Base-by-base conservation (phyloP, 2,113 vertebrate species). In the Barnardius zonarius region DNA sequence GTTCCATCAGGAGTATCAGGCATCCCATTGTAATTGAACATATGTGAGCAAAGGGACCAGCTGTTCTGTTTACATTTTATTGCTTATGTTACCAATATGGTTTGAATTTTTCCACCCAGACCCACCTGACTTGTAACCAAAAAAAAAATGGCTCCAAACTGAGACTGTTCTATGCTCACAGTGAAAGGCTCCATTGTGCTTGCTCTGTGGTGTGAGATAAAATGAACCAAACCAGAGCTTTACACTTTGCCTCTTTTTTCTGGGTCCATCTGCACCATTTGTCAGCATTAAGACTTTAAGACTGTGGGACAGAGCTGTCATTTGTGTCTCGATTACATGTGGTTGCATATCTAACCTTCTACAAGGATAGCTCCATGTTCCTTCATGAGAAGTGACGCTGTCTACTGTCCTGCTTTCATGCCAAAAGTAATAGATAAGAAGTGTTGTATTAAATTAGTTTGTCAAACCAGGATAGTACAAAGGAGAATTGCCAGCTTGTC, bases 21-120 rank as follows among this genome's bases (percentile, higher is more conserved):
- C 14, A 39, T 74, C 23, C 10, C 2, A 1, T 6, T 37, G 30
- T n/a, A 5, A 0, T 20, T 0, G 0, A 55, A 69, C 18, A 37
- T 11, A 22, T 44, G 15, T 3, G 16, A 35, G 73, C 6, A 81
- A 70, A 35, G 4, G 10, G 11, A 72, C 14, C 30, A 61, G 33
- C 17, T 19, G 27, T 33, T 82, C 57, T 48, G 8, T 27, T 81
- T 72, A 5, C 10, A 30, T 27, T 90, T 51, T 88, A 57, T 81
- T 74, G 10, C 6, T 10, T 20, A 15, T 3, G 8, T 76, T 22
- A 68, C 27, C 69, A 51, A 37, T 2, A 20, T 1, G 1, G 17
- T 72, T 76, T 66, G 9, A n/a, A 12, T 83, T 80, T 41, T 48
- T 92, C 31, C 39, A 51, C 23, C 9, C 16, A 79, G 41, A 35